Evolutionary conservation across 2,797 vertebrate genomes (phyloP), one percentile per base, ranked within the genome.

Genomic region (Spea hammondii): DNA sequence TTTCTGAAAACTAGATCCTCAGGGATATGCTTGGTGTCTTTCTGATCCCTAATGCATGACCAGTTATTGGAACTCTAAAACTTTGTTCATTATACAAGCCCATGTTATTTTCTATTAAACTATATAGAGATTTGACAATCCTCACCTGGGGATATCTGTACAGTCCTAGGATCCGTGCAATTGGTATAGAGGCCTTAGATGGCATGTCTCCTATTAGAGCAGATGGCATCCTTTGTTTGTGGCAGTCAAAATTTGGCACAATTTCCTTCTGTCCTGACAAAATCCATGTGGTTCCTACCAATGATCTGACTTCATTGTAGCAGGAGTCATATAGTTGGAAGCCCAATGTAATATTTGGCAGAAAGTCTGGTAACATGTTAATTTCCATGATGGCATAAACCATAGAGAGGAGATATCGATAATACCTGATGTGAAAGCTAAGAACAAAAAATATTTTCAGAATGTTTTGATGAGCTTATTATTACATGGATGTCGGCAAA

Each of bases 391-490:
- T 72, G n/a, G 79, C 62, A 67, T 72, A 81, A 6, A 81, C 74
- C 79, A 81, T 76, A 45, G 74, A 9, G 1, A 81, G 64, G 4
- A 81, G 79, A 13, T 46, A 77, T 17, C 79, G 74, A n/a, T 81
- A 81, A 81, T 81, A 81, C 32, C 79, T 5, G 48, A 81, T 81
- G 46, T 81, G 79, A 62, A 81, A 81, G 67, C 79, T 81, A 11
- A 57, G 64, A 64, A 8, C 9, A 4, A 10, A 46, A 5, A 53
- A 65, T 3, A 72, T 65, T 65, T 4, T 1, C 32, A 3, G 32
- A 32, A 32, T 32, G 32, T 32, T 32, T 32, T 3, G 32, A 32
- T 32, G 32, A 32, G 32, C 32, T 32, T 32, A 32, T 32, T 32
- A 32, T 32, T 1, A 32, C 32, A 32, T 32, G 32, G 32, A 32